Conservation (phyloP, 2,888 invertebrate species). For the Phyto melanocephala region DNA sequence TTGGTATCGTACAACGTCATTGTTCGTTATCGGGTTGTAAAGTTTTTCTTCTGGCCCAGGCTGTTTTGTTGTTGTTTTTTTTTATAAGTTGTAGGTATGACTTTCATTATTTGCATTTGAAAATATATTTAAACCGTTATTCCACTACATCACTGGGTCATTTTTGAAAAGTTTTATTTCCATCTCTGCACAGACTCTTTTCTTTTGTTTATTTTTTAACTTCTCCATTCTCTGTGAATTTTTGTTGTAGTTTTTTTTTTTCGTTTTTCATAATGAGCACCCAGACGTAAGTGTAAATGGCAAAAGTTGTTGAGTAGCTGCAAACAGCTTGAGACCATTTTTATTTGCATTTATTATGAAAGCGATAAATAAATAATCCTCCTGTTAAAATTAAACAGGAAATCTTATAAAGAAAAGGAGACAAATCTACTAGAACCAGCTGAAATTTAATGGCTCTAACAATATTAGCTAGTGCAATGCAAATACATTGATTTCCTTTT, state of each 20-base stretch:
- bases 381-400: too few relatives aligned
- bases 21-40: constrained; percentile 22
- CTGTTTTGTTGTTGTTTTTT: neutral
- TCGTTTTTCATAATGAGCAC: neutral
- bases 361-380: too few relatives aligned
- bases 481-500: too few relatives aligned
- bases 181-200: neutral
- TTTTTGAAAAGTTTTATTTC: constrained; percentile 9
- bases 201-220: neutral
- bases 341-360: too few relatives aligned
- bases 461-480: too few relatives aligned
- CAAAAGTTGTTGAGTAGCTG: too few relatives aligned
- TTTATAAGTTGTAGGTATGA: constrained; percentile 18
- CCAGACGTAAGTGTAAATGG: neutral
- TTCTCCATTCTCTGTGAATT: neutral
- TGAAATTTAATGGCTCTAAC: neutral
- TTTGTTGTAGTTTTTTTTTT: neutral
- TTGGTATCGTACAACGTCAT: constrained; percentile 18
- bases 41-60: neutral
- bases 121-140: constrained; percentile 35
- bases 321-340: too few relatives aligned
- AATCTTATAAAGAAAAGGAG: too few relatives aligned
- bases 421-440: too few relatives aligned
- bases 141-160: constrained; percentile 27
- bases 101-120: constrained; percentile 40